Conservation (phyloP, 2,797 vertebrate species). For the Astyanax mexicanus region DNA sequence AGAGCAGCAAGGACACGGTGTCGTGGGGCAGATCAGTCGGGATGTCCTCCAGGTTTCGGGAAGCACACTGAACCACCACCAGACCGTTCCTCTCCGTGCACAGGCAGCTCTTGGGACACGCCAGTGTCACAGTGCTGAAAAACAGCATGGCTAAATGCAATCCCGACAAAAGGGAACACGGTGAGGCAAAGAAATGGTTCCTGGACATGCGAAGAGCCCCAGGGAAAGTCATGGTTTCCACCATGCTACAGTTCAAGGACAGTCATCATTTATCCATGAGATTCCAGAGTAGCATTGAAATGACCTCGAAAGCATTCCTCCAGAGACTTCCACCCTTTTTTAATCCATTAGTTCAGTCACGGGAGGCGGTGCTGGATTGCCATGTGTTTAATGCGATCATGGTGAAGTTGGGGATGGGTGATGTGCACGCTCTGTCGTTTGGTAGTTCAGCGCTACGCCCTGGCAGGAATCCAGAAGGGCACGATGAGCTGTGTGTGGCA, state of each 20-base stretch:
- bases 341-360: slow-evolving; percentile 52
- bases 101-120: slow-evolving; percentile 86
- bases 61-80: slow-evolving; percentile 87
- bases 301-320: slow-evolving; percentile 24
- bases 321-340: background rate
- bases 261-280: slow-evolving; percentile 62
- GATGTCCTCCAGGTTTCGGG: slow-evolving; percentile 85
- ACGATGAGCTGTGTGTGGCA: slow-evolving; percentile 15
- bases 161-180: slow-evolving; percentile 59
- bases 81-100: slow-evolving; percentile 84
- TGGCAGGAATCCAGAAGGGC: slow-evolving; percentile 35
- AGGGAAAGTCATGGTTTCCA: slow-evolving; percentile 69
- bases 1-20: slow-evolving; percentile 84
- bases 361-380: slow-evolving; percentile 2
- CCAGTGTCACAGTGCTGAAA: slow-evolving; percentile 57
- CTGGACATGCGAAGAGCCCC: slow-evolving; percentile 60
- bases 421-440: background rate
- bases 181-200: slow-evolving; percentile 51
- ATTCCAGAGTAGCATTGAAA: slow-evolving; percentile 29
- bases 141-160: slow-evolving; percentile 67
- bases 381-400: slow-evolving; percentile 33
- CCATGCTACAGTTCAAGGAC: slow-evolving; percentile 61
- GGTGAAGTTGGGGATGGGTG: background rate
- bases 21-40: slow-evolving; percentile 87
- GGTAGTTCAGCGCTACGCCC: slow-evolving; percentile 6